These are phyloP conservation scores for Tonatia bakeri DNA, from an alignment of 2,113 vertebrate genomes.

Conservation along the genomic window DNA sequence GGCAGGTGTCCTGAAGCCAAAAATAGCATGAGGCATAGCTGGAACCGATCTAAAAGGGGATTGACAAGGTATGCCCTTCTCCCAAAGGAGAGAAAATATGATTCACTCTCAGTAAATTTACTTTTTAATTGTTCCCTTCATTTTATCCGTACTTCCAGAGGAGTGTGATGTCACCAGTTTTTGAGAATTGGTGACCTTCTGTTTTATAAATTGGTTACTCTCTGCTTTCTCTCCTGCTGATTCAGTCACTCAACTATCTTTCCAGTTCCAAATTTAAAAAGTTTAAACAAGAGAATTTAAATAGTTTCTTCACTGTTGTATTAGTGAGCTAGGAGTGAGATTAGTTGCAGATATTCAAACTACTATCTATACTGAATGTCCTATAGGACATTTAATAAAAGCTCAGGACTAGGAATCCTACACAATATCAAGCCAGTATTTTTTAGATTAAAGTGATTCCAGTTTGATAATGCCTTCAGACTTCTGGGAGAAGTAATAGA, in stretches of 20 bases:
- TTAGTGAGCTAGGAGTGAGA: constrained; percentile 22
- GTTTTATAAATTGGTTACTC: background rate
- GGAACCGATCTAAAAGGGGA: background rate
- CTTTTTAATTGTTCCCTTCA: background rate
- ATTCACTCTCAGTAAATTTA: background rate
- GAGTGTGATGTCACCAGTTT: background rate
- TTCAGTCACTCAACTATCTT: background rate
- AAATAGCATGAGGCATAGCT: background rate
- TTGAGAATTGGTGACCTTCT: background rate
- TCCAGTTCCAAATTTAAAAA: background rate
- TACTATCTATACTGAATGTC: background rate
- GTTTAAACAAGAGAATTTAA: constrained; percentile 3
- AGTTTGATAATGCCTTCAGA: background rate
- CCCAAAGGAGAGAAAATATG: background rate
- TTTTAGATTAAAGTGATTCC: background rate
- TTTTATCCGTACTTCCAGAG: background rate
- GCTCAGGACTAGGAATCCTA: background rate
- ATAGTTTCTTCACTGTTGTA: background rate
- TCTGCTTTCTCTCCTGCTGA: background rate
- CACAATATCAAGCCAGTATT: background rate
- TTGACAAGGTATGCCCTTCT: background rate
- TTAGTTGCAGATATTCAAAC: background rate
- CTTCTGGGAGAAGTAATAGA: background rate
- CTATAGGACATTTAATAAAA: background rate
- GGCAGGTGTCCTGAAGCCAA: background rate